Conservation (phyloP, 2,888 invertebrate species). For the Ellobium chinense region DNA sequence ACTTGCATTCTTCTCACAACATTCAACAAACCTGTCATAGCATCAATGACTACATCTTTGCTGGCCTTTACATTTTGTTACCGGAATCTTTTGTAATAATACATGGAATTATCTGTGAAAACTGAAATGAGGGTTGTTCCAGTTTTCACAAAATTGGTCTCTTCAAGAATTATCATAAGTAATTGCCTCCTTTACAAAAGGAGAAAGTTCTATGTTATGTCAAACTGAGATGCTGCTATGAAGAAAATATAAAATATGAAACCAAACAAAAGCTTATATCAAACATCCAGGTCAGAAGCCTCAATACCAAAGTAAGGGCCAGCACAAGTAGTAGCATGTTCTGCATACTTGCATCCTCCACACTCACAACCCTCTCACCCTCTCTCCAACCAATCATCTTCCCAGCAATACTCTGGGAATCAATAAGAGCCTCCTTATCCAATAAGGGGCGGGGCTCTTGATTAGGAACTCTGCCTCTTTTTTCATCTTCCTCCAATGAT, state of each 20-base stretch:
- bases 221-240: neutral
- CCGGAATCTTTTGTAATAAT: too few relatives aligned
- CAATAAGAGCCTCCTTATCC: constrained; percentile 55
- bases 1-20: neutral
- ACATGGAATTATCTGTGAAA: neutral
- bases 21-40: too few relatives aligned
- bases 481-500: constrained; percentile 46
- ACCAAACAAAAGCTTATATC: constrained; percentile 60
- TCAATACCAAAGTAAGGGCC: constrained; percentile 58
- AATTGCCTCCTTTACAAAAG: too few relatives aligned
- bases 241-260: constrained; percentile 55
- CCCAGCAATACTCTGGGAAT: constrained; percentile 57
- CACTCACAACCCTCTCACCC: constrained; percentile 1
- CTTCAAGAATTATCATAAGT: too few relatives aligned
- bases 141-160: neutral
- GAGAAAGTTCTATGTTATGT: too few relatives aligned
- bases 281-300: constrained; percentile 62
- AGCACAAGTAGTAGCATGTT: constrained; percentile 61
- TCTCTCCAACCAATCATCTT: constrained; percentile 50
- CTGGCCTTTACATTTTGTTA: too few relatives aligned
- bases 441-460: neutral
- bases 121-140: neutral
- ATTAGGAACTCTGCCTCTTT: constrained; percentile 53
- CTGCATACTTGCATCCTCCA: constrained; percentile 67
- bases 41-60: too few relatives aligned